Conservation (phyloP, 2,888 invertebrate genomes). For the Apodemia hepburni region DNA sequence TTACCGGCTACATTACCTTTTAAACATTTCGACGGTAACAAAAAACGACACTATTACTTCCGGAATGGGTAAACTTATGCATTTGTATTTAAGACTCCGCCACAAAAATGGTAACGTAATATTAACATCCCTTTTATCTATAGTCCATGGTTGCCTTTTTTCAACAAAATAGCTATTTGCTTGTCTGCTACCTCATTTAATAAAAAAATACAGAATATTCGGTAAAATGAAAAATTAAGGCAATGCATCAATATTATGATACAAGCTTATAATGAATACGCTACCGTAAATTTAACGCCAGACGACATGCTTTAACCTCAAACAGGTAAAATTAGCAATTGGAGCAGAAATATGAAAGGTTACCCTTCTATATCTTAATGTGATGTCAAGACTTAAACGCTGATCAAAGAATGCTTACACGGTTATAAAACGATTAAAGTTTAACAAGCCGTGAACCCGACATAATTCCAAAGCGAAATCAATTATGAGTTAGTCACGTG, state of each 20-base stretch:
- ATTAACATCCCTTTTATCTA: too few species aligned
- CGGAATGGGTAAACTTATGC: too few species aligned
- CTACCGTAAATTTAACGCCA: not conserved
- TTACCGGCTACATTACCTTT: too few species aligned
- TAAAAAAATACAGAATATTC: too few species aligned
- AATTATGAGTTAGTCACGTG: slow-evolving; percentile 16
- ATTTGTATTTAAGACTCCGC: too few species aligned
- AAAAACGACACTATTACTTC: too few species aligned
- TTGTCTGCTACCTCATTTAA: too few species aligned
- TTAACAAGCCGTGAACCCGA: slow-evolving; percentile 9
- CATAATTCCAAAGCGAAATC: slow-evolving; percentile 15
- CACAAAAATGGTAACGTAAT: too few species aligned
- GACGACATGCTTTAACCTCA: not conserved
- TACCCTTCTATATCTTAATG: not conserved
- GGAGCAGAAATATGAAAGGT: slow-evolving; percentile 2
- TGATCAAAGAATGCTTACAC: slow-evolving; percentile 15
- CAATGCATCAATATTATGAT: not conserved
- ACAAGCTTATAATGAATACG: not conserved
- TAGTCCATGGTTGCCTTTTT: too few species aligned
- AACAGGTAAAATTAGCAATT: not conserved
- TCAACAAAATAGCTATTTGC: too few species aligned
- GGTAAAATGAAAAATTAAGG: too few species aligned
- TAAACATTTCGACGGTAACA: too few species aligned
- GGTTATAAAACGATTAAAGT: slow-evolving; percentile 7
- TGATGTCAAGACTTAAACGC: slow-evolving; percentile 1